Evolutionary conservation across 2,797 vertebrate species (phyloP).

Genomic region (Parambassis ranga): DNA sequence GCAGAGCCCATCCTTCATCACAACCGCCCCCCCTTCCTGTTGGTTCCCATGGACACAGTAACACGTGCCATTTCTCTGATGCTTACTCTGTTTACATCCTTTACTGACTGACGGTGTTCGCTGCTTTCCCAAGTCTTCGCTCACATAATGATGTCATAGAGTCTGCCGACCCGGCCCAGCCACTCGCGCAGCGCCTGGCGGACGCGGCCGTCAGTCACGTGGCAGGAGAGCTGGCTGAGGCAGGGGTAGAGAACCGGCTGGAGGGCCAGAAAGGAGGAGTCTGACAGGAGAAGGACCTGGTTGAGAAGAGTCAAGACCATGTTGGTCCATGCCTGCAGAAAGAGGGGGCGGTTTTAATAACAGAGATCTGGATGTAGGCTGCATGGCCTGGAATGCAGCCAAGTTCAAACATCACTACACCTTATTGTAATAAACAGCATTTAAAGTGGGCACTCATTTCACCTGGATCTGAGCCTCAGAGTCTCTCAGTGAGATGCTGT

Average conservation of each 20-base stretch:
- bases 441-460: too few species aligned
- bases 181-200: conserved; percentile 94
- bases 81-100: not conserved
- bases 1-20: too few species aligned
- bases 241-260: conserved; percentile 95
- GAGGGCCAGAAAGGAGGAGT: conserved; percentile 89
- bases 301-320: conserved; percentile 96
- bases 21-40: too few species aligned
- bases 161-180: conserved; percentile 91
- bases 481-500: conserved; percentile 88
- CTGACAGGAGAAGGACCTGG: conserved; percentile 91
- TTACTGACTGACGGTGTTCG: not conserved
- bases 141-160: conserved; percentile 81
- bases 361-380: too few species aligned
- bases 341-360: not conserved
- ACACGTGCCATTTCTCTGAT: too few species aligned
- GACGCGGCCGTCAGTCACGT: conserved; percentile 90
- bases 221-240: conserved; percentile 96
- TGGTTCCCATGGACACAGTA: too few species aligned
- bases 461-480: conserved; percentile 97
- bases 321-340: conserved; percentile 92
- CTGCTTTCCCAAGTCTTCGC: not conserved
- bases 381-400: too few species aligned
- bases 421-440: too few species aligned
- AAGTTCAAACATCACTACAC: too few species aligned